These are phyloP conservation scores for Ciconia stormi DNA, from an alignment of 2,113 vertebrate species.

Conservation along the genomic window DNA sequence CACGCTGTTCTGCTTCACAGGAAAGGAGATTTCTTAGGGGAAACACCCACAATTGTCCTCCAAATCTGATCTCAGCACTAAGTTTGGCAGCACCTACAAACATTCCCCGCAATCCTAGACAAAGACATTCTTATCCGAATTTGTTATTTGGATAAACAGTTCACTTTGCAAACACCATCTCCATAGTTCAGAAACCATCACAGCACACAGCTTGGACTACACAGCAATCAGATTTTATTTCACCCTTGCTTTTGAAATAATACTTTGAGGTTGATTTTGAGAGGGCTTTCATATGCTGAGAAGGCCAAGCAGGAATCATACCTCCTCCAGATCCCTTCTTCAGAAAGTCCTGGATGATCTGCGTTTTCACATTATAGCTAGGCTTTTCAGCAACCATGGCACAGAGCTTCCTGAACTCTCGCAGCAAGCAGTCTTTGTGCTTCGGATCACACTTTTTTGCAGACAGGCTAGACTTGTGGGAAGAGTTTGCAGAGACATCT, in stretches of 20 bases:
- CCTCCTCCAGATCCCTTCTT: conserved; percentile 89
- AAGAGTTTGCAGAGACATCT: conserved; percentile 58
- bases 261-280: background rate
- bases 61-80: background rate
- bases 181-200: background rate
- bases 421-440: conserved; percentile 92
- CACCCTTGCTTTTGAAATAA: background rate
- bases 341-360: conserved; percentile 94
- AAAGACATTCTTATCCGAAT: background rate
- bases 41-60: background rate
- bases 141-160: background rate
- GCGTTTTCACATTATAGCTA: conserved; percentile 93
- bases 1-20: background rate
- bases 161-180: background rate
- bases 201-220: background rate
- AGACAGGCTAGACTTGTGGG: conserved; percentile 76
- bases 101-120: no score
- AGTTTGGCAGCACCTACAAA: background rate
- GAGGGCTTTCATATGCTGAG: background rate
- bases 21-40: background rate
- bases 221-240: background rate
- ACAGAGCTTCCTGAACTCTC: conserved; percentile 94
- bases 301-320: background rate
- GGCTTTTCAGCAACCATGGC: conserved; percentile 89
- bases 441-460: conserved; percentile 81